Percentiles rank a stretch among this genome's conserved stretches.
Evolutionary conservation across 2,888 invertebrate genomes (phyloP).

Genomic region (Hofmannophila pseudospretella): DNA sequence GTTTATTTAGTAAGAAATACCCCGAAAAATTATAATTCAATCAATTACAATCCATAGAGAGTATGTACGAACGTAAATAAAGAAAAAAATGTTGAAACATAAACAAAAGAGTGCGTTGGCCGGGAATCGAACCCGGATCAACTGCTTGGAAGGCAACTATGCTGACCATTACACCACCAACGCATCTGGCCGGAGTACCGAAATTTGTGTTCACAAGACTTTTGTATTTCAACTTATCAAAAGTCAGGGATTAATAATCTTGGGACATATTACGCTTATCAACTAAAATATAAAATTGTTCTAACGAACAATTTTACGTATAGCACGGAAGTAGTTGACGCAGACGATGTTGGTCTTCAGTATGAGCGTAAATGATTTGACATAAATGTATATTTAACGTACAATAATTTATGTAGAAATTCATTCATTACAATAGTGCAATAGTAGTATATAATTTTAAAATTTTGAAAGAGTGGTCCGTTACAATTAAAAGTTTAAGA

Average conservation of each 20-base stretch:
- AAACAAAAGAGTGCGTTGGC: constrained; percentile 66
- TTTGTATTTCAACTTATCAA: neutral
- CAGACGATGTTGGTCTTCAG: constrained; percentile 34
- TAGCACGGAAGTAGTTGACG: too few species aligned
- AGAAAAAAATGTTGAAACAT: constrained; percentile 4
- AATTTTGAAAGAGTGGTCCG: too few species aligned
- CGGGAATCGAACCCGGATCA: constrained; percentile 80
- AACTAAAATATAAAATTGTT: too few species aligned
- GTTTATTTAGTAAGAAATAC: too few species aligned
- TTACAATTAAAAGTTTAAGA: too few species aligned
- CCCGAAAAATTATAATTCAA: too few species aligned
- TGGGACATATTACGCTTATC: too few species aligned
- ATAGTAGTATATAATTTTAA: too few species aligned
- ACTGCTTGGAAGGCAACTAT: constrained; percentile 80
- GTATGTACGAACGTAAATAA: neutral
- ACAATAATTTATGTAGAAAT: constrained; percentile 70
- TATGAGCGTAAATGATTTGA: constrained; percentile 30
- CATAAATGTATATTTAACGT: constrained; percentile 57
- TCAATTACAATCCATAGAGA: too few species aligned
- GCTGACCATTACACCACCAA: constrained; percentile 80
- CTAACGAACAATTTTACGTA: too few species aligned
- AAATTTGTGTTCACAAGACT: constrained; percentile 20
- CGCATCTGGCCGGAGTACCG: constrained; percentile 23
- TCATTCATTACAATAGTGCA: constrained; percentile 57
- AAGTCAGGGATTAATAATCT: neutral